phyloP scores from a whole-genome alignment of 2,888 invertebrate genomes.

The Calephelis perditalis region DNA sequence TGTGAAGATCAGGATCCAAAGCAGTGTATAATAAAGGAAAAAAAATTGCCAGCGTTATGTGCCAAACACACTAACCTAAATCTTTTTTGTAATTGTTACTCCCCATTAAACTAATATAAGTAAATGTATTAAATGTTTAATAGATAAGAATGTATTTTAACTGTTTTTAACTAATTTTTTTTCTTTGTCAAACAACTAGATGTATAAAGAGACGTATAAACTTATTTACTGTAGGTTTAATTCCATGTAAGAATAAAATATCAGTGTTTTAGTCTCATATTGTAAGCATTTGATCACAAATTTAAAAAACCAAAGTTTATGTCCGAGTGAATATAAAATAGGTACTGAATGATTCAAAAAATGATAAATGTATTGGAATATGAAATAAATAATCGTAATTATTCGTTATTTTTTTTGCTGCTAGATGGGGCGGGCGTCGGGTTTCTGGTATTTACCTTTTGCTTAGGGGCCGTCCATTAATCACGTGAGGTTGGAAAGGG shows the following conservation, averaged over 20 bases:
- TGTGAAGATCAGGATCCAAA: constrained; percentile 37
- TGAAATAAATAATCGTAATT: constrained; percentile 64
- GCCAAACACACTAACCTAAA: constrained; percentile 30
- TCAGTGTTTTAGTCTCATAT: constrained; percentile 46
- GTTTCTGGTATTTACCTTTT: no score
- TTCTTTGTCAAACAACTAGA: constrained; percentile 35
- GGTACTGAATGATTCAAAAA: constrained; percentile 15
- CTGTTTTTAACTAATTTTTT: constrained; percentile 39
- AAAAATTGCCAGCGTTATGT: constrained; percentile 18
- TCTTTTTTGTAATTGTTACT: constrained; percentile 50
- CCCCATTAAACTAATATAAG: constrained; percentile 49
- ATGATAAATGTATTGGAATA: constrained; percentile 38
- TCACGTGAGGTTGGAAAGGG: no score
- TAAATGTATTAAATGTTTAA: constrained; percentile 44
- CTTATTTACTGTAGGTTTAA: constrained; percentile 12
- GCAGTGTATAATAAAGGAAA: constrained; percentile 19
- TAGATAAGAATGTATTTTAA: constrained; percentile 41
- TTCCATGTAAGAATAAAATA: constrained; percentile 27
- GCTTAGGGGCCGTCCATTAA: no score
- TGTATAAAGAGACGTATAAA: constrained; percentile 52
- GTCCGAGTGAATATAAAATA: constrained; percentile 19
- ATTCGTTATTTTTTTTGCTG: constrained; percentile 20
- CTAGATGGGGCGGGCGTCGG: no score
- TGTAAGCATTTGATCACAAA: constrained; percentile 31
- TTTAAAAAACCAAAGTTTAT: constrained; percentile 37